Percentiles rank a stretch among this genome's conserved stretches.
Evolutionary conservation across 2,113 vertebrate species (phyloP).

Genomic region (Phoenicopterus ruber): DNA sequence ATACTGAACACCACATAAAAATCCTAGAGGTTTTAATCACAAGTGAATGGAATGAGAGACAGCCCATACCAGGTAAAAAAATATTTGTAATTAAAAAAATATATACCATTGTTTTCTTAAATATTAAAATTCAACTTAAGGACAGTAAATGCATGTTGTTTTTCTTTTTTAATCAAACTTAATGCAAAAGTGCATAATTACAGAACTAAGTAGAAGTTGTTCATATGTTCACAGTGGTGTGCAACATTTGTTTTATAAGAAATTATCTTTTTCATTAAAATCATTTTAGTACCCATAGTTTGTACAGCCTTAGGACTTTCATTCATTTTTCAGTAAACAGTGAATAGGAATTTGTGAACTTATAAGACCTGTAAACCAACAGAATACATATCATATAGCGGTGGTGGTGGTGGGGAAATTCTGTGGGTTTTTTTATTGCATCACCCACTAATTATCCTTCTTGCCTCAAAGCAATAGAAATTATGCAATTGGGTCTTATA

Average conservation of each 20-base stretch:
- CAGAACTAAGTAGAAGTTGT: not conserved
- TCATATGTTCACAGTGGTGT: not conserved
- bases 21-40: constrained; percentile 90
- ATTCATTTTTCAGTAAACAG: not conserved
- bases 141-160: not conserved
- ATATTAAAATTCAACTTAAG: not conserved
- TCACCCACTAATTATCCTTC: not conserved
- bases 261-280: not conserved
- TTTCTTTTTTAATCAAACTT: not conserved
- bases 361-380: not conserved
- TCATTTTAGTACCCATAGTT: not conserved
- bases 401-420: not conserved
- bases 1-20: constrained; percentile 84
- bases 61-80: constrained; percentile 91
- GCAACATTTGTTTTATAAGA: not conserved
- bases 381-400: not conserved
- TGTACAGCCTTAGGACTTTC: not conserved
- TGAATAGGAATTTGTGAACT: not conserved
- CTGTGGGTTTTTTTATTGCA: not conserved
- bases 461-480: not conserved
- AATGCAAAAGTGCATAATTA: not conserved
- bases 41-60: constrained; percentile 89
- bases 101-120: not conserved
- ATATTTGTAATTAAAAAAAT: too few species aligned
- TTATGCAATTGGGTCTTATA: not conserved